These are phyloP conservation scores for Druceiella hillmani DNA, from an alignment of 2,888 invertebrate genomes.

Conservation along the genomic window DNA sequence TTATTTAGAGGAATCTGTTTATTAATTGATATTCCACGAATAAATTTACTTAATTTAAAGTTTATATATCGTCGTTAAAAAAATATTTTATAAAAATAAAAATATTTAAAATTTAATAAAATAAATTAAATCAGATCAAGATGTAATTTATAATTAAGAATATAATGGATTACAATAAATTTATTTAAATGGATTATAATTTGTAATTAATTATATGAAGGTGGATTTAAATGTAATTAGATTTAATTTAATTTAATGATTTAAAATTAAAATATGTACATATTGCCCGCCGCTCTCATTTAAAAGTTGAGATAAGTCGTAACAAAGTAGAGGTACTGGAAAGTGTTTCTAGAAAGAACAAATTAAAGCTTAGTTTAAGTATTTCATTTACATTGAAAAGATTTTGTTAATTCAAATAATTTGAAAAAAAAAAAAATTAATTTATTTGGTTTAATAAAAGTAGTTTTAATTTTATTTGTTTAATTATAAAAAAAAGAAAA, in stretches of 20 bases:
- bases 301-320: conserved; percentile 70
- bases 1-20: conserved; percentile 65
- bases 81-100: conserved; percentile 64
- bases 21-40: conserved; percentile 62
- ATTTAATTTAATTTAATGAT: conserved; percentile 51
- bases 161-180: too few species aligned
- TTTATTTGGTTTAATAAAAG: conserved; percentile 26
- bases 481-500: too few species aligned
- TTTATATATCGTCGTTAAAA: conserved; percentile 63
- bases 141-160: too few species aligned
- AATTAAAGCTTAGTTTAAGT: conserved; percentile 59
- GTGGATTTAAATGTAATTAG: conserved; percentile 65
- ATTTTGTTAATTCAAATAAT: conserved; percentile 44
- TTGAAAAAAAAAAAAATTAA: conserved; percentile 35
- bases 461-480: too few species aligned
- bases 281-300: conserved; percentile 75
- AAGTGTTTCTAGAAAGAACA: conserved; percentile 64
- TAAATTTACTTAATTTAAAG: conserved; percentile 60
- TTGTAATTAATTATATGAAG: too few species aligned
- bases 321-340: conserved; percentile 76
- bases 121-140: too few species aligned
- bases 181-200: too few species aligned
- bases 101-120: too few species aligned
- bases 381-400: conserved; percentile 63
- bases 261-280: conserved; percentile 66